phyloP scores from a whole-genome alignment of 2,888 invertebrate genomes.

The Cheilosia scutellata region DNA sequence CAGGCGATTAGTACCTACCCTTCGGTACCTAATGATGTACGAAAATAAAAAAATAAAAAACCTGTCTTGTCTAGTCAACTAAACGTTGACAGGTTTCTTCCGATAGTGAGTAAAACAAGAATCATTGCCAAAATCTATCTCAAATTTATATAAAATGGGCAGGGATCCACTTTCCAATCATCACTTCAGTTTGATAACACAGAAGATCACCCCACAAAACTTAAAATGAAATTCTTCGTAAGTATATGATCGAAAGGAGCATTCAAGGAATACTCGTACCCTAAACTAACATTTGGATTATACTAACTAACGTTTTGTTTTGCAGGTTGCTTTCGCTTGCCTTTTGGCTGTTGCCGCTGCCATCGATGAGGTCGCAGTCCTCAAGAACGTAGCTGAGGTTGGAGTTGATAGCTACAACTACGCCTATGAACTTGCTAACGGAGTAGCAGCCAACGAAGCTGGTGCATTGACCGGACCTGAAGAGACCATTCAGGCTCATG shows the following conservation, averaged over 20 bases:
- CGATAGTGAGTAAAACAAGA: constrained; percentile 52
- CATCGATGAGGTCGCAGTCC: not conserved
- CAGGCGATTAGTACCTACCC: no score
- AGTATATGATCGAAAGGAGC: not conserved
- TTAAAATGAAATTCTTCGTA: constrained; percentile 59
- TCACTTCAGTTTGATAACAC: constrained; percentile 66
- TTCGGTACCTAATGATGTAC: no score
- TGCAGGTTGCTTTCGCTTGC: constrained; percentile 1
- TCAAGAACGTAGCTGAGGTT: not conserved
- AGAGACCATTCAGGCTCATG: not conserved
- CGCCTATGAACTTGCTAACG: not conserved
- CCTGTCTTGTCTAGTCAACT: not conserved
- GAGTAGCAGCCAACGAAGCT: not conserved
- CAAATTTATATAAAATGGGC: constrained; percentile 66
- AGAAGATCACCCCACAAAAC: constrained; percentile 40
- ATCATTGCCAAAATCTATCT: constrained; percentile 22
- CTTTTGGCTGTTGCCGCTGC: not conserved
- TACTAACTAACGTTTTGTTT: not conserved
- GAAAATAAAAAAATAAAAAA: no score
- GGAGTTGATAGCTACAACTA: not conserved
- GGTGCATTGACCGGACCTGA: constrained; percentile 2
- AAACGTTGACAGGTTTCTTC: constrained; percentile 61
- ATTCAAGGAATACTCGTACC: not conserved
- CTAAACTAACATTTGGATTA: not conserved
- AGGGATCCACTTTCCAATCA: constrained; percentile 47